Base-by-base conservation (phyloP, 2,888 invertebrate genomes). In the Cordilura impudica region DNA sequence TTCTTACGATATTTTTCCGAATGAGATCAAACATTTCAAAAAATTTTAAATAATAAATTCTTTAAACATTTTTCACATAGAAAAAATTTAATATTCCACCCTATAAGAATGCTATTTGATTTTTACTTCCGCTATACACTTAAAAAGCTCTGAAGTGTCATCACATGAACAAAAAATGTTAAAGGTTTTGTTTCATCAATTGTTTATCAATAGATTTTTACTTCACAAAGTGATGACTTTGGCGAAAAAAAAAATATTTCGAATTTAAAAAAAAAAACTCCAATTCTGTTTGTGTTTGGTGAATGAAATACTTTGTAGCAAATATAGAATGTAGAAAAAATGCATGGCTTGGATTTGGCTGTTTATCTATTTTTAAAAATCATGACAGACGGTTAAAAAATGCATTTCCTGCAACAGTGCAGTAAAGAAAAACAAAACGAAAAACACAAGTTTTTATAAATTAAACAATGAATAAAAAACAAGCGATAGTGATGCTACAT, bases 301-400 rank as follows among this genome's bases (percentile, higher is more conserved):
- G 39, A 56, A 39, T 49, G 47, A 69, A 69, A 75, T 63, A 69
- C 49, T 69, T 69, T 69, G 14, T 18, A 47, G 26, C 23, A 35
- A 4, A 45, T 53, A 18, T 51, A 75, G 69, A 61, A 69, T 69
- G 69, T 69, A 39, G 10, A 60, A n/a, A 8, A 67, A 45, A 53
- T 49, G 14, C 47, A 61, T 23, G 18, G 16, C 18, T 19, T 61
- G 12, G 18, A 53, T 56, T 18, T 66, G 16, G 26, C 39, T 31
- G 47, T 39, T 71, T 58, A 51, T 70, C 54, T 63, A 72, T 63
- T 72, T 61, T 70, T 71, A 66, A 67, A 76, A 67, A 66, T 72
- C 72, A 66, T 67, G 54, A 66, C 67, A 67, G 72, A 67, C 60
- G 60, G 66, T 72, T 66, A 61, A 61, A 74, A 77, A 71, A 67